These are phyloP conservation scores for Notolepis coatsorum DNA, from an alignment of 2,797 vertebrate genomes.

Conservation along the genomic window DNA sequence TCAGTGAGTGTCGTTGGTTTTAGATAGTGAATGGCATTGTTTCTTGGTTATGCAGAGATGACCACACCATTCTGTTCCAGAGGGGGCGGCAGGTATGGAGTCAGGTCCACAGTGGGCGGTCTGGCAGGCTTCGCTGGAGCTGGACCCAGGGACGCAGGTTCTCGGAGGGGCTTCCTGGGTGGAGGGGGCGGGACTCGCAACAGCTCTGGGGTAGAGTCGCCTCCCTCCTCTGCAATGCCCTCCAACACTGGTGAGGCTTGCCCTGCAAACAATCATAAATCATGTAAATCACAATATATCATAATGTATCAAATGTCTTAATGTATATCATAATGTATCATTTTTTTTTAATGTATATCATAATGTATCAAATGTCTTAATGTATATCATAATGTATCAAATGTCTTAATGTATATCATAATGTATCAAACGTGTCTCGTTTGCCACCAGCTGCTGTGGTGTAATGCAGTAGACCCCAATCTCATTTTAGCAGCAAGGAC, in stretches of 20 bases:
- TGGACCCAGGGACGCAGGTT: conserved; percentile 56
- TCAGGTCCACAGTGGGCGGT: conserved; percentile 60
- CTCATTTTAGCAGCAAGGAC: no score
- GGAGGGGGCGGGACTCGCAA: conserved; percentile 61
- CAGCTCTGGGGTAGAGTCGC: conserved; percentile 15
- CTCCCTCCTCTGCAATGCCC: conserved; percentile 9
- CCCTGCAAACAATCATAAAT: conserved; percentile 39
- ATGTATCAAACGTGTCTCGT: no score
- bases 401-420: neutral
- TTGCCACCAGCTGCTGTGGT: no score
- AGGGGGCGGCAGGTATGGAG: conserved; percentile 31
- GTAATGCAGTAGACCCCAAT: no score
- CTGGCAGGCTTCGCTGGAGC: conserved; percentile 78
- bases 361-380: neutral
- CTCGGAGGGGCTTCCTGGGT: conserved; percentile 68
- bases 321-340: neutral
- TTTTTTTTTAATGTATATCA: neutral
- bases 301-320: neutral
- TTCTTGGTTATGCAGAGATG: neutral
- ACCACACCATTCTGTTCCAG: conserved; percentile 40
- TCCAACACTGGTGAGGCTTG: conserved; percentile 44
- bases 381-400: neutral
- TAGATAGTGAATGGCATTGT: neutral
- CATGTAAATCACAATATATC: neutral
- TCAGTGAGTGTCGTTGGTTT: neutral